These are phyloP conservation scores for Melanaphis sacchari DNA, from an alignment of 1,140 invertebrate species.

Conservation along the genomic window DNA sequence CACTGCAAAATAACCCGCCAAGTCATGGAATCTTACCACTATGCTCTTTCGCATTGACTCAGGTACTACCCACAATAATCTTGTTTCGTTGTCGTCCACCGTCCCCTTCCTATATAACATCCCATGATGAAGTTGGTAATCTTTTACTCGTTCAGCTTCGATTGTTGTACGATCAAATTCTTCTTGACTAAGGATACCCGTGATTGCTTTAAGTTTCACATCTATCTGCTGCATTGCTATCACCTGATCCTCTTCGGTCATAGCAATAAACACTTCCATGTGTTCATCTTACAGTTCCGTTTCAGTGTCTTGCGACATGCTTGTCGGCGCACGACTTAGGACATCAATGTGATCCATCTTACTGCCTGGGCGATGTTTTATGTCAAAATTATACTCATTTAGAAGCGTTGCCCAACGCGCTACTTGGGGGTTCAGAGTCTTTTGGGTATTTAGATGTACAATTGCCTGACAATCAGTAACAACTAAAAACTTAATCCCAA, in stretches of 20 bases:
- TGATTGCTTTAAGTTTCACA: background rate
- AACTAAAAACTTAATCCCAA: background rate
- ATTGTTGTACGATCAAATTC: background rate
- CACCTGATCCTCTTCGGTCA: background rate
- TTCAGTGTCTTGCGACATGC: background rate
- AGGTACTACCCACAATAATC: slow-evolving; percentile 1
- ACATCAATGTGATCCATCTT: slow-evolving; percentile 63
- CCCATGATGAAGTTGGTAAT: background rate
- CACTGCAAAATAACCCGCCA: background rate
- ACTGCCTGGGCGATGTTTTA: slow-evolving; percentile 61
- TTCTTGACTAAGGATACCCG: background rate
- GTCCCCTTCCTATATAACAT: background rate
- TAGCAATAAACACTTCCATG: background rate
- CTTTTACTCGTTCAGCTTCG: background rate
- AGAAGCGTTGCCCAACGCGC: slow-evolving; percentile 62
- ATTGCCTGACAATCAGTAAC: slow-evolving; percentile 42
- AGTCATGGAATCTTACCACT: background rate
- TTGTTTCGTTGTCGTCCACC: background rate
- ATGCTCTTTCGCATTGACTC: slow-evolving; percentile 19
- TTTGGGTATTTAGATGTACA: slow-evolving; percentile 21
- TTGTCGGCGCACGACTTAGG: slow-evolving; percentile 60
- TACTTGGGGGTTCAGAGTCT: slow-evolving; percentile 60
- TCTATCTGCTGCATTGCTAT: background rate
- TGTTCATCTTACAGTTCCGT: background rate
- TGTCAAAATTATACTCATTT: slow-evolving; percentile 60